Conservation (phyloP, 2,888 invertebrate species). For the Acleris emargana region DNA sequence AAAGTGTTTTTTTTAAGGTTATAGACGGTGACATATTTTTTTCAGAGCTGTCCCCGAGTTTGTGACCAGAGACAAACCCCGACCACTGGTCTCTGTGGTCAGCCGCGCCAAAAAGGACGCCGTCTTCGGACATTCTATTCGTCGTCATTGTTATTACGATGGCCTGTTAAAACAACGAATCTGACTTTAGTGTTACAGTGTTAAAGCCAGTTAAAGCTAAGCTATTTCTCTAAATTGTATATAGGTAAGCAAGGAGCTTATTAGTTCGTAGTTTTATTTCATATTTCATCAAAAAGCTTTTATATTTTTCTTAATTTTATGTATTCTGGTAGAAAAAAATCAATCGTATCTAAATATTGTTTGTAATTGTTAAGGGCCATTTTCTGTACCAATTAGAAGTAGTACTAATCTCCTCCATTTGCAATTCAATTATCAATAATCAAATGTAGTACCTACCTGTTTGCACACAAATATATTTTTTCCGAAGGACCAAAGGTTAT, state of each 20-base stretch:
- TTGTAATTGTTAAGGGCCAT: no score
- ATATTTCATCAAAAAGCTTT: slow-evolving; percentile 1
- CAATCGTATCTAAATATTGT: no score
- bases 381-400: no score
- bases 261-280: slow-evolving; percentile 23
- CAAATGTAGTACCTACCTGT: no score
- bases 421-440: no score
- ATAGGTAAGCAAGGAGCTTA: slow-evolving; percentile 30
- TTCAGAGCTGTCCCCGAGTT: slow-evolving; percentile 62
- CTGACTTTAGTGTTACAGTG: slow-evolving; percentile 11
- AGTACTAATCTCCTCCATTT: no score
- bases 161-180: slow-evolving; percentile 34
- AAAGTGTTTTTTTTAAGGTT: background rate
- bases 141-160: slow-evolving; percentile 30
- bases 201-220: slow-evolving; percentile 6
- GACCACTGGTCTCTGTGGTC: slow-evolving; percentile 67
- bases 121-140: slow-evolving; percentile 32
- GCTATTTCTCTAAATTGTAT: slow-evolving; percentile 13
- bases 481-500: no score
- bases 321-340: background rate
- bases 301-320: background rate
- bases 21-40: slow-evolving; percentile 32
- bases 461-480: no score
- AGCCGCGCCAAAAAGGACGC: slow-evolving; percentile 41
- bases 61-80: slow-evolving; percentile 63